These are phyloP conservation scores for Gymnodraco acuticeps DNA, from an alignment of 2,797 vertebrate species.

Conservation along the genomic window DNA sequence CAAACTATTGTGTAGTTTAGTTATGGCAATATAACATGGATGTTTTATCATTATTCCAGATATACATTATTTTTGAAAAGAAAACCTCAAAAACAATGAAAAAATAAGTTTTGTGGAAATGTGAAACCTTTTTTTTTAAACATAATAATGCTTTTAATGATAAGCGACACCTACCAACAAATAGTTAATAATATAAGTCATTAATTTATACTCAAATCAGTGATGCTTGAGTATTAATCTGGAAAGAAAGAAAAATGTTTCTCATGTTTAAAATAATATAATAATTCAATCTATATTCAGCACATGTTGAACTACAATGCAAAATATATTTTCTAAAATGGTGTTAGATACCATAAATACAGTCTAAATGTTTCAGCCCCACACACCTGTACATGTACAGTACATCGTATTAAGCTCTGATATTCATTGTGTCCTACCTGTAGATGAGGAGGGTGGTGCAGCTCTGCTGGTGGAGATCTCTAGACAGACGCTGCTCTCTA, in stretches of 20 bases:
- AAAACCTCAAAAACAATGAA: not conserved
- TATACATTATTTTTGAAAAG: not conserved
- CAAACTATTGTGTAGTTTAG: not conserved
- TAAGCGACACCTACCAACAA: not conserved
- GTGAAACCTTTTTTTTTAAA: not conserved
- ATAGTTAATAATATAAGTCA: not conserved
- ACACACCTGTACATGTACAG: not conserved
- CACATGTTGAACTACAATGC: not conserved
- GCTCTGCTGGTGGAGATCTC: conserved; percentile 49
- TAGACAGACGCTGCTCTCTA: conserved; percentile 21
- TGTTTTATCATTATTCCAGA: not conserved
- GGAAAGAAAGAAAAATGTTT: not conserved
- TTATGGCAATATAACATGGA: not conserved
- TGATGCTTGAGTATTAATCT: not conserved
- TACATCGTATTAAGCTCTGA: not conserved
- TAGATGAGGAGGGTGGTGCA: conserved; percentile 11
- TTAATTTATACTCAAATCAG: not conserved
- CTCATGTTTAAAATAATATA: not conserved
- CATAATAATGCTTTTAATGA: no score
- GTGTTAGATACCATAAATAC: not conserved
- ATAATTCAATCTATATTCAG: not conserved
- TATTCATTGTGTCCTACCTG: conserved; percentile 20
- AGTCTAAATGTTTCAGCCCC: not conserved
- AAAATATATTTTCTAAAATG: not conserved
- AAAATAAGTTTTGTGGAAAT: not conserved